A percentile compares a stretch with the other conserved stretches of the same genome.
Conservation (phyloP, 2,888 invertebrate species). For the Eretmocerus hayati region DNA sequence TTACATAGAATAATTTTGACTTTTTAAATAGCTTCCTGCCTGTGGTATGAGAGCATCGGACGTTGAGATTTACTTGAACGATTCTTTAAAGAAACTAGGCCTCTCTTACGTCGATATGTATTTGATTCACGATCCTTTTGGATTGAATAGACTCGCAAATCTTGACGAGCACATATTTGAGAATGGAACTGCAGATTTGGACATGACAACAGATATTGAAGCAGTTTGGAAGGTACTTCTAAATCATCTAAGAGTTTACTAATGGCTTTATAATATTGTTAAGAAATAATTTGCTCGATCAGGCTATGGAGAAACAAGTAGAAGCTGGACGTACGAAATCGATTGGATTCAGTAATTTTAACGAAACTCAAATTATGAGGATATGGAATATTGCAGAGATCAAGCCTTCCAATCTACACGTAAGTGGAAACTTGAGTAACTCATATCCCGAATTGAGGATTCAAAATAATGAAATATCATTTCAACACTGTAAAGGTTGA, state of each 20-base stretch:
- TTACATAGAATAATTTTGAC: too few relatives aligned
- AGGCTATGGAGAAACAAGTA: conserved; percentile 68
- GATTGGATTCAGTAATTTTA: conserved; percentile 77
- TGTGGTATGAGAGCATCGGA: conserved; percentile 61
- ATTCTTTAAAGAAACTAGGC: conserved; percentile 59
- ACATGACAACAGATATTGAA: conserved; percentile 58
- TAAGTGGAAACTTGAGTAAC: conserved; percentile 23
- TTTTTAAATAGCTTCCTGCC: conserved; percentile 58
- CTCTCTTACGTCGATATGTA: conserved; percentile 70
- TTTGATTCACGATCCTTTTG: conserved; percentile 70
- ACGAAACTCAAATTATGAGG: conserved; percentile 58
- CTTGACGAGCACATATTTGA: conserved; percentile 52
- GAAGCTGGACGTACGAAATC: conserved; percentile 57
- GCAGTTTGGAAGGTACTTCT: conserved; percentile 62
- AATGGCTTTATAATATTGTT: background rate
- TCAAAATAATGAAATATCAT: too few relatives aligned
- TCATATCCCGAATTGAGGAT: too few relatives aligned
- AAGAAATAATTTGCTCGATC: too few relatives aligned
- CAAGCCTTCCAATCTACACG: conserved; percentile 65
- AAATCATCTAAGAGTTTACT: background rate
- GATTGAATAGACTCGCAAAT: conserved; percentile 53
- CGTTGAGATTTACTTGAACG: conserved; percentile 58
- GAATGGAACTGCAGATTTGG: conserved; percentile 56
- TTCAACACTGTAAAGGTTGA: too few relatives aligned
- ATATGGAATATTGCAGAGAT: conserved; percentile 56